Base-by-base conservation (phyloP, 2,888 invertebrate genomes). In the Elysia crispata region DNA sequence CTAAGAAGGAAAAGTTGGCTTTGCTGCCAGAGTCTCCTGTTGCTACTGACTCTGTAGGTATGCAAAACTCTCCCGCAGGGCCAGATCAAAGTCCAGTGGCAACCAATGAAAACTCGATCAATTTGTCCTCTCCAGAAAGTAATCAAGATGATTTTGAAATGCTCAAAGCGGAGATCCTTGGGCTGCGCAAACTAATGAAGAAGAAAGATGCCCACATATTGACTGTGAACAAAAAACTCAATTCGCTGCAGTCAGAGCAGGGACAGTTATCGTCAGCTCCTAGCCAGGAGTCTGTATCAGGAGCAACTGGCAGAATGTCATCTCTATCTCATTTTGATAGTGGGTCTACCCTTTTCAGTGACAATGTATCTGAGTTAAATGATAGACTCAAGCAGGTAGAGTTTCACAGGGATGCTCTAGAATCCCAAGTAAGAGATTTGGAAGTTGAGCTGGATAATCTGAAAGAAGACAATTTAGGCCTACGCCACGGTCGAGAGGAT, bases 201-300 rank as follows among this genome's bases (percentile, higher is more conserved):
- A 83, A 87, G 28, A 85, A 85, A 67, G 87, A 87, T 81, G 87
- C 86, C 1, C 86, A 83, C 76, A 82, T 87, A 70, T 83, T 84
- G 6, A 85, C 86, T 62, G 69, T 85, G 18, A 84, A 76, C 28
- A 87, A 85, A 77, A 86, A 87, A 78, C 81, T 86, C 73, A 86
- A 85, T 76, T 85, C 28, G 18, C 67, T 74, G 3, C 79, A 79
- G 69, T 30, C 75, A n/a, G 50, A 41, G n/a, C 79, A 79, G 25
- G 70, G 70, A 6, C 72, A 18, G 6, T 41, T 79, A 62, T 76
- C 75, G n/a, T 67, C 76, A 28, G 79, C 75, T 25, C 41, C 79
- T 23, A 79, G 79, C 60, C 30, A 41, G 18, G 79, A 79, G 49
- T 79, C 79, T 6, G 76, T 25, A 8, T 15, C 66, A 6, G 67